Evolutionary conservation across 2,888 invertebrate species (phyloP).

Genomic region (Gandaritis pyraliata): DNA sequence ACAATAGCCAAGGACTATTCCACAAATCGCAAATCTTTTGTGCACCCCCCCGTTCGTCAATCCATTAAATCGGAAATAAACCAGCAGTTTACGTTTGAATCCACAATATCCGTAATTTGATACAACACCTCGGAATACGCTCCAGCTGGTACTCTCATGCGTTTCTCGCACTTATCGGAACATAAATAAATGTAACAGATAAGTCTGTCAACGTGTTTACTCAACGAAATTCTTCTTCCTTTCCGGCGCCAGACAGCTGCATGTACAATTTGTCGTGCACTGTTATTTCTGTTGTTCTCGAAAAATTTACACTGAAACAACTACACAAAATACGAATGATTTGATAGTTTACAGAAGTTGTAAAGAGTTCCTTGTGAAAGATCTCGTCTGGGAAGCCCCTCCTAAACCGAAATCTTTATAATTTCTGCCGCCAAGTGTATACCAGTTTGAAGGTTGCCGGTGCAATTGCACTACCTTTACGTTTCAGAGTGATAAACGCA

Average conservation of each 20-base stretch:
- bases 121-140: conserved; percentile 38
- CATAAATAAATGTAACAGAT: conserved; percentile 56
- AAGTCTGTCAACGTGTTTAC: conserved; percentile 54
- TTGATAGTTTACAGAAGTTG: too few relatives aligned
- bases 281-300: conserved; percentile 29
- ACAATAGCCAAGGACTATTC: conserved; percentile 59
- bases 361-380: too few relatives aligned
- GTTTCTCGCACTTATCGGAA: conserved; percentile 54
- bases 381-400: too few relatives aligned
- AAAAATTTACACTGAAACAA: background rate
- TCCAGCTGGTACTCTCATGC: conserved; percentile 43
- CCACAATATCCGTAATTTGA: conserved; percentile 38
- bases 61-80: conserved; percentile 41
- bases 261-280: conserved; percentile 26
- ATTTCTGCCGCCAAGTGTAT: too few relatives aligned
- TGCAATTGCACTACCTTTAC: too few relatives aligned
- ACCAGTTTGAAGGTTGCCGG: too few relatives aligned
- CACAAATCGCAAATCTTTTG: conserved; percentile 55
- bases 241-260: conserved; percentile 46
- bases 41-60: conserved; percentile 41
- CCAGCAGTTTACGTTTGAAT: conserved; percentile 26
- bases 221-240: conserved; percentile 55
- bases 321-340: too few relatives aligned
- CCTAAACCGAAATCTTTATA: too few relatives aligned
- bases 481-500: too few relatives aligned